Evolutionary conservation across 2,888 invertebrate species (phyloP).

Genomic region (Germaria angustata): DNA sequence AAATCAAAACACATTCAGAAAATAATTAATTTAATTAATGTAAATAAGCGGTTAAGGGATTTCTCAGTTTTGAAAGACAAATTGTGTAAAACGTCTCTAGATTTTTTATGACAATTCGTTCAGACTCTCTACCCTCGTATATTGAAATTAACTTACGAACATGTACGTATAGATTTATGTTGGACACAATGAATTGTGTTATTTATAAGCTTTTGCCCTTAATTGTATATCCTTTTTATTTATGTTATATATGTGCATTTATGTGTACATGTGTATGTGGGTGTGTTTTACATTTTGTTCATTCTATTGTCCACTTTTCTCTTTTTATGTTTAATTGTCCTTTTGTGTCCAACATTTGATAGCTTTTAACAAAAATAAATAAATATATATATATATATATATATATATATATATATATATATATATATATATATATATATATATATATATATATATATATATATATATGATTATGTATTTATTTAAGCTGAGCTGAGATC

Average conservation of each 20-base stretch:
- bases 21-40: too few species aligned
- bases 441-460: too few species aligned
- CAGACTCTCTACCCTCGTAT: background rate
- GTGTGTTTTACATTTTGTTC: conserved; percentile 13
- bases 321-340: conserved; percentile 58
- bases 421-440: background rate
- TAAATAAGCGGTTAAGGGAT: too few species aligned
- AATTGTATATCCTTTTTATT: conserved; percentile 20
- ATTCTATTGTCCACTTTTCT: conserved; percentile 40
- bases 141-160: conserved; percentile 13
- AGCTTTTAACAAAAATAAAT: conserved; percentile 30
- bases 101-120: background rate
- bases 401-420: too few species aligned
- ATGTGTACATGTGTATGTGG: background rate
- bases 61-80: too few species aligned
- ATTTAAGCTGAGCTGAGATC: background rate
- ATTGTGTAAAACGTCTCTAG: too few species aligned
- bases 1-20: too few species aligned
- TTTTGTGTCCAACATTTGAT: conserved; percentile 59
- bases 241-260: background rate
- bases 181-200: conserved; percentile 57
- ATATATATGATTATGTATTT: background rate
- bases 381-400: background rate
- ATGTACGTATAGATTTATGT: conserved; percentile 29
- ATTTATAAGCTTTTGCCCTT: conserved; percentile 59